Conservation (phyloP, 2,888 invertebrate species). For the Cheilosia impressa region DNA sequence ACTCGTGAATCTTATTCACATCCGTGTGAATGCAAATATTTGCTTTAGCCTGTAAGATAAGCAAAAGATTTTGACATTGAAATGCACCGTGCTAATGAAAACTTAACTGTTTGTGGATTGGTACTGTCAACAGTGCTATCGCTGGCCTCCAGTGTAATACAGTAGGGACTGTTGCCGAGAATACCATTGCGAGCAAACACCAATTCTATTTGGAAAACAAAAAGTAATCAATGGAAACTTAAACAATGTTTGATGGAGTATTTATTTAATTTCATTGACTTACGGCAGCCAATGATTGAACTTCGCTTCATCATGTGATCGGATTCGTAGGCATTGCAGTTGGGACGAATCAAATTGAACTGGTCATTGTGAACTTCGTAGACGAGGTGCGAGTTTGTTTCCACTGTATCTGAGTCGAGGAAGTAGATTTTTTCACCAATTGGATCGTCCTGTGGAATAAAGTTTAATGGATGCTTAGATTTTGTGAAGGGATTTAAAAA, state of each 20-base stretch:
- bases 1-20: constrained; percentile 79
- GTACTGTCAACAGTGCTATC: constrained; percentile 84
- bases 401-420: constrained; percentile 81
- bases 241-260: not conserved
- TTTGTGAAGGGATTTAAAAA: not conserved
- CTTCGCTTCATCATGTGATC: constrained; percentile 81
- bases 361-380: constrained; percentile 81
- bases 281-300: constrained; percentile 83
- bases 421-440: constrained; percentile 82
- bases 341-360: constrained; percentile 79
- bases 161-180: constrained; percentile 83
- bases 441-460: constrained; percentile 78
- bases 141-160: constrained; percentile 84
- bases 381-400: constrained; percentile 79
- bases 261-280: constrained; percentile 70
- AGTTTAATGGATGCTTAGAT: not conserved
- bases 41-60: constrained; percentile 78
- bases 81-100: not conserved
- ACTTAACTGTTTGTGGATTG: constrained; percentile 76
- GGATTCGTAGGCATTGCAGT: constrained; percentile 81
- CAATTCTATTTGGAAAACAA: constrained; percentile 78
- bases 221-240: constrained; percentile 11
- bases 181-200: constrained; percentile 81
- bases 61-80: constrained; percentile 43
- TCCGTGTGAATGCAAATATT: constrained; percentile 83